phyloP scores from a whole-genome alignment of 1,140 invertebrate species.

The Drosophila micromelanica region DNA sequence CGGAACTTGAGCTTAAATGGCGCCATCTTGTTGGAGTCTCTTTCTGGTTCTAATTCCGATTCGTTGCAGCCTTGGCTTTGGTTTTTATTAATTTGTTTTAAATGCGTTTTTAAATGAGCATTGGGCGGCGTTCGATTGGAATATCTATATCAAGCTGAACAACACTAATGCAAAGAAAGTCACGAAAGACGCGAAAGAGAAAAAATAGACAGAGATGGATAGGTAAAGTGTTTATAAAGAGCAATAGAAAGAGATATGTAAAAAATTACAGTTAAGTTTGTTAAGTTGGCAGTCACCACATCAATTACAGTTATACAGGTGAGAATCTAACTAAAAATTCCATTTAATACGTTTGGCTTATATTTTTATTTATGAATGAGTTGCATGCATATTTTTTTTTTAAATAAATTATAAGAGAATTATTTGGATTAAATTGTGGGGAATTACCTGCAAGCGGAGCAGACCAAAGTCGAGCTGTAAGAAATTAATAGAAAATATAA shows the following conservation, averaged over 20 bases:
- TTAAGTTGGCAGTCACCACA: constrained; percentile 13
- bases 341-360: not conserved
- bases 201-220: constrained; percentile 19
- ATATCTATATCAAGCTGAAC: constrained; percentile 36
- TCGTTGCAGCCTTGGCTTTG: not conserved
- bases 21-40: constrained; percentile 54
- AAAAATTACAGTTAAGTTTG: constrained; percentile 28
- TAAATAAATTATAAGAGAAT: not conserved
- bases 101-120: constrained; percentile 42
- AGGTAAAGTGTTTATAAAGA: constrained; percentile 4
- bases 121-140: constrained; percentile 35
- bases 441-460: constrained; percentile 20
- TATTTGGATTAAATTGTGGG: not conserved
- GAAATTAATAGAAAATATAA: constrained; percentile 7
- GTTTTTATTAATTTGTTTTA: constrained; percentile 22
- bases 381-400: constrained; percentile 36
- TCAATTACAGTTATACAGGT: constrained; percentile 3
- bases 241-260: constrained; percentile 8
- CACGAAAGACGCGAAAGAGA: constrained; percentile 23
- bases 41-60: not conserved
- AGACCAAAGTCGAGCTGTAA: constrained; percentile 16
- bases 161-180: constrained; percentile 49
- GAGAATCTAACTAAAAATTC: constrained; percentile 11
- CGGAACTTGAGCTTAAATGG: constrained; percentile 84
- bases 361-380: constrained; percentile 1